These are phyloP conservation scores for Polydrusus pterygomalis DNA, from an alignment of 2,888 invertebrate species.

Conservation along the genomic window DNA sequence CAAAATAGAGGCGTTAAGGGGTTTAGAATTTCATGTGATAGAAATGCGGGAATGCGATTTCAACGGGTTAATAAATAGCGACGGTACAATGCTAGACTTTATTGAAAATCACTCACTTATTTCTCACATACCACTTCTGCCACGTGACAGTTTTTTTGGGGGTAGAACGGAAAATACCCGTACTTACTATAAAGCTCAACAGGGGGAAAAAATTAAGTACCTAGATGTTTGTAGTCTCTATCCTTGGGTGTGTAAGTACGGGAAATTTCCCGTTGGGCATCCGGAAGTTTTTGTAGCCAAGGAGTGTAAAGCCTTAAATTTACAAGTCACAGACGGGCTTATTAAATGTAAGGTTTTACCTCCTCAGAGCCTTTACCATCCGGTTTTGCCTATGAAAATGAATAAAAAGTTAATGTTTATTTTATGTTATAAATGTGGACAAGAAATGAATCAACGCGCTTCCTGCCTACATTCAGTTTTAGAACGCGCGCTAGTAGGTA, in stretches of 20 bases:
- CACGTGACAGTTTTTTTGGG: background rate
- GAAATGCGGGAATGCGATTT: background rate
- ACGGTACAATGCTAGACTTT: too few relatives aligned
- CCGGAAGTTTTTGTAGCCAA: too few relatives aligned
- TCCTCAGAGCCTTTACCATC: constrained; percentile 28
- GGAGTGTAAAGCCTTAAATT: constrained; percentile 39
- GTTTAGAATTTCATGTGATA: background rate
- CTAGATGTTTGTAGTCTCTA: constrained; percentile 59
- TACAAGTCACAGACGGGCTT: constrained; percentile 35
- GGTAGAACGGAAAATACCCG: background rate
- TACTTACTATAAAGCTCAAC: constrained; percentile 29
- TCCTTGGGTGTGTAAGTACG: constrained; percentile 61
- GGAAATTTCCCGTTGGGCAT: constrained; percentile 60
- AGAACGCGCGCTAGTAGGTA: too few relatives aligned
- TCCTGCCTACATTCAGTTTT: background rate
- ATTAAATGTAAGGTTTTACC: constrained; percentile 57
- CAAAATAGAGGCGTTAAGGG: background rate
- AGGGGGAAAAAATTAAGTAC: constrained; percentile 58
- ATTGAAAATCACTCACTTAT: background rate
- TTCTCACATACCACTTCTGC: too few relatives aligned
- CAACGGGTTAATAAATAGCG: background rate
- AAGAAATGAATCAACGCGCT: background rate
- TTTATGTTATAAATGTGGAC: background rate
- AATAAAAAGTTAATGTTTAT: background rate
- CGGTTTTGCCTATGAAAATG: too few relatives aligned